phyloP scores from a whole-genome alignment of 2,888 invertebrate species.

The Drosophila maculinotata region DNA sequence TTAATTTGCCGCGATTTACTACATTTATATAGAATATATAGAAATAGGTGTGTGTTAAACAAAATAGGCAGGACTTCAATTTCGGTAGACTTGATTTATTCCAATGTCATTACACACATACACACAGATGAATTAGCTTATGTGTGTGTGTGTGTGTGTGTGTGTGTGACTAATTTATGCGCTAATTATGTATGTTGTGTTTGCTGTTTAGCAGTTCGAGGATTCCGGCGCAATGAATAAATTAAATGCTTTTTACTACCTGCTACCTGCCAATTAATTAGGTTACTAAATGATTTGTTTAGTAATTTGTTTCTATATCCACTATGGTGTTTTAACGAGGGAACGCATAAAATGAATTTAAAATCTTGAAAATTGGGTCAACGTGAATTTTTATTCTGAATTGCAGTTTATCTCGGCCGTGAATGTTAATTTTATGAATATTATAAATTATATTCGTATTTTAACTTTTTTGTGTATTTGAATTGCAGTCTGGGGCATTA shows the following conservation, averaged over 20 bases:
- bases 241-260: slow-evolving; percentile 54
- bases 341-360: not conserved
- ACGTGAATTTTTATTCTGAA: not conserved
- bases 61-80: slow-evolving; percentile 23
- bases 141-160: slow-evolving; percentile 8
- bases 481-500: too few relatives aligned
- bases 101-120: slow-evolving; percentile 11
- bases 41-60: not conserved
- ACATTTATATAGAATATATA: too few relatives aligned
- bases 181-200: slow-evolving; percentile 62
- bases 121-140: not conserved
- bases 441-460: too few relatives aligned
- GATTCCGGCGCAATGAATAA: slow-evolving; percentile 57
- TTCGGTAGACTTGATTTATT: slow-evolving; percentile 51
- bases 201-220: slow-evolving; percentile 37
- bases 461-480: too few relatives aligned
- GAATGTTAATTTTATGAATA: not conserved
- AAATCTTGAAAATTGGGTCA: slow-evolving; percentile 5
- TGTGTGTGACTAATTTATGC: slow-evolving; percentile 52
- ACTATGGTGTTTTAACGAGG: not conserved
- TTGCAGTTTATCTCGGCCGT: not conserved
- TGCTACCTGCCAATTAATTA: slow-evolving; percentile 61
- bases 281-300: slow-evolving; percentile 58
- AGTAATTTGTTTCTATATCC: slow-evolving; percentile 46
- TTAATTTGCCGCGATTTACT: slow-evolving; percentile 44